These are phyloP conservation scores for Abrostola tripartita DNA, from an alignment of 2,888 invertebrate species.

Conservation along the genomic window DNA sequence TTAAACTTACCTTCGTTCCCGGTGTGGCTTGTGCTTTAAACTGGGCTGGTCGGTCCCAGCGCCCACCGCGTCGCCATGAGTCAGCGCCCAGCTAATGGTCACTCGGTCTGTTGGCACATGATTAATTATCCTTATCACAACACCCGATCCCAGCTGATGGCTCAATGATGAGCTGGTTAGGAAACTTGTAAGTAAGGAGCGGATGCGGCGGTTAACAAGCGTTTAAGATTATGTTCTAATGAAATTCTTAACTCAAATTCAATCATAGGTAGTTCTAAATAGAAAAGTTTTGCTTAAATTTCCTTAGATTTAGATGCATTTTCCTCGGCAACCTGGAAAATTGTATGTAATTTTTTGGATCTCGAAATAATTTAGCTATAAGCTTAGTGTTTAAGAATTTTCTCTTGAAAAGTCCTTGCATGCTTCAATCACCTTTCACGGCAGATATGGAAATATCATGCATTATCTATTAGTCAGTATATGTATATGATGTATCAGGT, in stretches of 20 bases:
- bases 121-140: conserved; percentile 85
- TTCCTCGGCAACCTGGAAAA: neutral
- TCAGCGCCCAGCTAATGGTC: conserved; percentile 84
- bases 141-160: conserved; percentile 75
- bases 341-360: too few relatives aligned
- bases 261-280: too few relatives aligned
- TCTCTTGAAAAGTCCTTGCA: conserved; percentile 29
- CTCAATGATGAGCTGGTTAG: conserved; percentile 78
- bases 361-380: too few relatives aligned
- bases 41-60: conserved; percentile 17
- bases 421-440: conserved; percentile 31
- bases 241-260: too few relatives aligned
- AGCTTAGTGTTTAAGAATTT: too few relatives aligned
- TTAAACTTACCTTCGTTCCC: too few relatives aligned
- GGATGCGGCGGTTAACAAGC: conserved; percentile 40
- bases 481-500: too few relatives aligned
- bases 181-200: conserved; percentile 44
- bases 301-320: too few relatives aligned
- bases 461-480: conserved; percentile 34
- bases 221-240: neutral
- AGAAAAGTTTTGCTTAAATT: too few relatives aligned
- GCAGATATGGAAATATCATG: conserved; percentile 39
- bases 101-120: conserved; percentile 72
- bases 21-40: too few relatives aligned
- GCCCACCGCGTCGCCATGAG: conserved; percentile 78